phyloP scores from a whole-genome alignment of 2,888 invertebrate genomes.

The Drosophila acutilabella region DNA sequence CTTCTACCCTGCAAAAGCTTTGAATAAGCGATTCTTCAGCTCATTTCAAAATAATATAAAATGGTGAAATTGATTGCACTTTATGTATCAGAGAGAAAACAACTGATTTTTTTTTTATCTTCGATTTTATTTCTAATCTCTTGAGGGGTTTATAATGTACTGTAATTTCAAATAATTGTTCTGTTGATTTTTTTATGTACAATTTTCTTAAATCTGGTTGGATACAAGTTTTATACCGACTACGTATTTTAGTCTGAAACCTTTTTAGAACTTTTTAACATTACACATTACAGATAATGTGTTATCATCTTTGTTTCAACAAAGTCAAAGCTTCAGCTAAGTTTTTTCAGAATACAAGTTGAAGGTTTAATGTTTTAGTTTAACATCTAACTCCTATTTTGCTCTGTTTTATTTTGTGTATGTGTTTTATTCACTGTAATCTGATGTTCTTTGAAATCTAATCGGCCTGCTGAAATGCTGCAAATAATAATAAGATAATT shows the following conservation, averaged over 20 bases:
- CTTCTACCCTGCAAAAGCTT: constrained; percentile 61
- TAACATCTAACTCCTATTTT: constrained; percentile 33
- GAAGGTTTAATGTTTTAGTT: constrained; percentile 5
- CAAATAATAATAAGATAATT: constrained; percentile 21
- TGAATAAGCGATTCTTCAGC: constrained; percentile 38
- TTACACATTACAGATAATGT: too few relatives aligned
- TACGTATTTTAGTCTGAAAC: too few relatives aligned
- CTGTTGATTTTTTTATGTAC: too few relatives aligned
- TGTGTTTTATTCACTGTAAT: constrained; percentile 43
- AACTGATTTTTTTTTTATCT: constrained; percentile 7
- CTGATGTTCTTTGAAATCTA: constrained; percentile 55
- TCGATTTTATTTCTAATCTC: neutral
- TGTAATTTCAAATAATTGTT: too few relatives aligned
- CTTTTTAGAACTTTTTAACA: neutral
- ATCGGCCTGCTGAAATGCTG: constrained; percentile 58
- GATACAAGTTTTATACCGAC: too few relatives aligned
- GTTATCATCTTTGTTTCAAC: neutral
- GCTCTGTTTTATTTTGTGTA: constrained; percentile 38
- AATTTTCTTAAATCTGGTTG: neutral
- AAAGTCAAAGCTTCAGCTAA: neutral
- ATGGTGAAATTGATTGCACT: constrained; percentile 56
- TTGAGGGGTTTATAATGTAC: neutral
- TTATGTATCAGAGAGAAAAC: constrained; percentile 12
- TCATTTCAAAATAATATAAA: constrained; percentile 39
- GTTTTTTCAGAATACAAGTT: neutral